Base-by-base conservation (phyloP, 2,888 invertebrate species). In the Leistus spinibarbis region DNA sequence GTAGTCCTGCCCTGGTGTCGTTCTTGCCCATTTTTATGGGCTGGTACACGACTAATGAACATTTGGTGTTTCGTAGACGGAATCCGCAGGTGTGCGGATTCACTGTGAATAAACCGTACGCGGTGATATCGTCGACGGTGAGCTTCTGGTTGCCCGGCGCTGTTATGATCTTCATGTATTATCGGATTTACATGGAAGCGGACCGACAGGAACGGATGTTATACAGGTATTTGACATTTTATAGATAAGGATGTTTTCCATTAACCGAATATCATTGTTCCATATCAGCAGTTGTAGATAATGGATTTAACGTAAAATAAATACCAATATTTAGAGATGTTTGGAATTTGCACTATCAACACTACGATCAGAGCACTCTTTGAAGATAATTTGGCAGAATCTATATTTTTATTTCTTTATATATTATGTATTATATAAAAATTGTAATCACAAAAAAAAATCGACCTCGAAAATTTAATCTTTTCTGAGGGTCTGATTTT, bases 11-110 rank as follows among this genome's bases (percentile, higher is more conserved):
- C 0, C 86, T 97, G 75, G 94, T 98, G 74, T 97, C 97, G 1
- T 97, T 97, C 84, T 90, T 97, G 16, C 98, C 98, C 3, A 97
- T 98, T 76, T 97, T 97, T 84, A 92, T 96, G 87, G 97, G 95
- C 24, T 95, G 97, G 94, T 98, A 98, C 85, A 96, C 97, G 0
- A 97, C 97, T 0, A 88, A 89, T 19, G 93, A 94, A 78, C 94
- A 95, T 82, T 86, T 94, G 78, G 88, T 88, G 79, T 92, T 90
- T 84, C 87, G 92, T 77, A 89, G 88, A 83, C 87, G 88, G 79
- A 90, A 92, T 82, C 92, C 93, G 0, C 90, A 91, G 81, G 88
- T 91, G 76, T 96, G 96, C 86, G 90, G 91, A 83, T 96, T 96
- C 83, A 91, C 91, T 78, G 96, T 96, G 82, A 96, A 96, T 86